Evolutionary conservation across 1,140 invertebrate genomes (phyloP).

Genomic region (Calliphora vicina): DNA sequence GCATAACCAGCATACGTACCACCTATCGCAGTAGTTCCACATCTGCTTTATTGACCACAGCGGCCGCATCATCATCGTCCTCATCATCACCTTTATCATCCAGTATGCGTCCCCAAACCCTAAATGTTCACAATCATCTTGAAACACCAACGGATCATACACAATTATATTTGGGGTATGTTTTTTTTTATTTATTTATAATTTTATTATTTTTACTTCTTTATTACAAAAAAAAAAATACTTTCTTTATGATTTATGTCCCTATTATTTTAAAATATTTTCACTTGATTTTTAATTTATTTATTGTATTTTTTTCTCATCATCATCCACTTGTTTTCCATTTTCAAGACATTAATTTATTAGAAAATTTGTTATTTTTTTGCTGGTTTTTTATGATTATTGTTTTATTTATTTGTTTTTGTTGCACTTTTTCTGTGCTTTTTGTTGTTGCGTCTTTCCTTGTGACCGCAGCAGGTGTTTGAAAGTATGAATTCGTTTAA

Average conservation of each 20-base stretch:
- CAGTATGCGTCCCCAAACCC: constrained; percentile 52
- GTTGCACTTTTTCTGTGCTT: not conserved
- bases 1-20: constrained; percentile 42
- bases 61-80: not conserved
- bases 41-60: constrained; percentile 48
- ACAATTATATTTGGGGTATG: constrained; percentile 60
- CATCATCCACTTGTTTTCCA: not conserved
- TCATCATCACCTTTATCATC: constrained; percentile 33
- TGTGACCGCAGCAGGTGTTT: too few relatives aligned
- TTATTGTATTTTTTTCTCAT: constrained; percentile 1
- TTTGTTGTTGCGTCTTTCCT: constrained; percentile 1
- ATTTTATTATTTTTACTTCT: constrained; percentile 27
- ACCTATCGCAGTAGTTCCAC: constrained; percentile 56
- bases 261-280: too few relatives aligned
- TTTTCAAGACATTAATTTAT: not conserved
- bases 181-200: constrained; percentile 42
- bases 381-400: not conserved
- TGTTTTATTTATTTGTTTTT: not conserved
- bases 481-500: too few relatives aligned
- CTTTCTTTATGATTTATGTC: too few relatives aligned
- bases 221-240: not conserved
- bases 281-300: too few relatives aligned
- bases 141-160: constrained; percentile 60
- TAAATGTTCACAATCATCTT: constrained; percentile 57
- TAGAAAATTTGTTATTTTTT: not conserved